A percentile compares a stretch with the other conserved stretches of the same genome.
phyloP scores from a whole-genome alignment of 2,888 invertebrate species.

The Chouioia cunea region DNA sequence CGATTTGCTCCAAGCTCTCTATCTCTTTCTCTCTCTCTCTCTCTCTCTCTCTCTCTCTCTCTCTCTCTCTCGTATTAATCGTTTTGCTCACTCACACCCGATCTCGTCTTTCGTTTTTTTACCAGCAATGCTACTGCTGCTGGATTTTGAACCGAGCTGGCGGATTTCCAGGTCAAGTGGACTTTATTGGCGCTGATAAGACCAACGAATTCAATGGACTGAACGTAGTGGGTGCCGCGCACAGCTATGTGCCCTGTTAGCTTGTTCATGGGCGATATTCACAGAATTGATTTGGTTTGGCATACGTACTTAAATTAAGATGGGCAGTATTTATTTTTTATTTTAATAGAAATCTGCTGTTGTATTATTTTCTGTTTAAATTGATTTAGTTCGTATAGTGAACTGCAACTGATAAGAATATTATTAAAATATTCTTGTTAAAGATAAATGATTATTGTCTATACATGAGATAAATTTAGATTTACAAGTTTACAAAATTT shows the following conservation, averaged over 20 bases:
- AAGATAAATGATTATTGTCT: no score
- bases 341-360: no score
- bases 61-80: slow-evolving; percentile 42
- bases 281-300: slow-evolving; percentile 35
- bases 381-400: not conserved
- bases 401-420: no score
- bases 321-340: not conserved
- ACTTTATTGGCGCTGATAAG: slow-evolving; percentile 46
- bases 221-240: slow-evolving; percentile 34
- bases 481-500: no score
- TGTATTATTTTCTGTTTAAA: no score
- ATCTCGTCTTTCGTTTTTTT: not conserved
- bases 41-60: slow-evolving; percentile 14
- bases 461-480: no score
- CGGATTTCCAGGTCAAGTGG: slow-evolving; percentile 48
- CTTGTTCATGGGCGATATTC: slow-evolving; percentile 32
- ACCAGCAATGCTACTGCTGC: not conserved
- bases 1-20: slow-evolving; percentile 53
- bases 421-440: no score
- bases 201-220: slow-evolving; percentile 44
- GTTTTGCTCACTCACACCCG: slow-evolving; percentile 13
- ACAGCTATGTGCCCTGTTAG: not conserved
- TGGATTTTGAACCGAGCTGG: slow-evolving; percentile 27
- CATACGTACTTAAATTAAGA: slow-evolving; percentile 14
- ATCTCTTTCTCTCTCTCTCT: slow-evolving; percentile 20